Conservation (phyloP, 2,797 vertebrate genomes). For the Acanthurus leucopareius region DNA sequence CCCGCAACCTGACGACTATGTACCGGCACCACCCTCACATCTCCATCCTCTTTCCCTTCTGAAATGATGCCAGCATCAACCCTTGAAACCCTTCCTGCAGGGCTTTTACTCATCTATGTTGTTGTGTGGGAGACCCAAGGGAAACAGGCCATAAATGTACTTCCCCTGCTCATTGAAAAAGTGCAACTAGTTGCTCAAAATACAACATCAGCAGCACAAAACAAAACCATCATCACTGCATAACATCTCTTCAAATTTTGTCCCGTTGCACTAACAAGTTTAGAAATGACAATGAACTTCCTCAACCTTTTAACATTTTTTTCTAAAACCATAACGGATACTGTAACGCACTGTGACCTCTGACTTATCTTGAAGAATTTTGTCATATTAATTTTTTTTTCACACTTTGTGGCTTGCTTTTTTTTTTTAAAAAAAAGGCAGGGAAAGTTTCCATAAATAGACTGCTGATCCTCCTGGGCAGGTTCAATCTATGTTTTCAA, state of each 20-base stretch:
- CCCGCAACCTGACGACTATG: conserved; percentile 33
- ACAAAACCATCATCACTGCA: background rate
- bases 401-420: background rate
- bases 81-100: conserved; percentile 36
- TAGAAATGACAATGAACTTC: no score
- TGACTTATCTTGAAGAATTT: no score
- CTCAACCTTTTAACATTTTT: no score
- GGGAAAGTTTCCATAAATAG: background rate
- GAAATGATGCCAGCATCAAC: conserved; percentile 45
- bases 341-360: no score
- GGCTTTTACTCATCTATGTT: conserved; percentile 44
- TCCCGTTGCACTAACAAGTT: no score
- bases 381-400: no score
- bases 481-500: background rate
- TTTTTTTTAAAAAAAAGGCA: background rate
- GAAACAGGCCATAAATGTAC: conserved; percentile 47
- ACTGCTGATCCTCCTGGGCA: background rate
- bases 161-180: conserved; percentile 46
- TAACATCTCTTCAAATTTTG: background rate
- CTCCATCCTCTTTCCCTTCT: conserved; percentile 34
- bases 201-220: conserved; percentile 5
- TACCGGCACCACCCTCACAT: conserved; percentile 34
- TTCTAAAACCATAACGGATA: no score
- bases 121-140: conserved; percentile 40
- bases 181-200: conserved; percentile 31